Conservation (phyloP, 2,888 invertebrate species). For the Itoplectis maculator region DNA sequence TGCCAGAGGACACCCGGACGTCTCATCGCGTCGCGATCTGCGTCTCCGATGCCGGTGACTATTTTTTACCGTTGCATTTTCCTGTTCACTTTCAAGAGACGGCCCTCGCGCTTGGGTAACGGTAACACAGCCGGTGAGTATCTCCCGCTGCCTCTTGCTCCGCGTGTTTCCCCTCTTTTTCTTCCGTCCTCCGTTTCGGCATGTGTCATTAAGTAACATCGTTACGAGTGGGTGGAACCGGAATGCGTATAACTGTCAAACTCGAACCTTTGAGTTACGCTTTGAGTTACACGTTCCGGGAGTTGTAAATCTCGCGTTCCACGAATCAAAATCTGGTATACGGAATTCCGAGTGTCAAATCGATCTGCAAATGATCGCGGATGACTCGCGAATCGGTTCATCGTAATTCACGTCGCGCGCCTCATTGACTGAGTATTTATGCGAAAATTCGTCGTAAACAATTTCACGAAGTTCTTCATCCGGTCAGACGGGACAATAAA, state of each 20-base stretch:
- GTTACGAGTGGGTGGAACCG: constrained; percentile 57
- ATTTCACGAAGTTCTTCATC: no score
- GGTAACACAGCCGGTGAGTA: constrained; percentile 61
- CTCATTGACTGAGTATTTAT: background rate
- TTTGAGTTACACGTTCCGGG: constrained; percentile 10
- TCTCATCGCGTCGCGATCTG: background rate
- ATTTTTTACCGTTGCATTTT: constrained; percentile 78
- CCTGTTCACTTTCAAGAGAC: constrained; percentile 71
- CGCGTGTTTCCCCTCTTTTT: constrained; percentile 5
- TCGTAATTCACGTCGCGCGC: background rate
- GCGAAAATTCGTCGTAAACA: constrained; percentile 8
- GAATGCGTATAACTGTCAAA: constrained; percentile 59
- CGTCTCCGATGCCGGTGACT: constrained; percentile 25
- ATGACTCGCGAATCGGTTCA: background rate
- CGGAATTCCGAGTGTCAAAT: background rate
- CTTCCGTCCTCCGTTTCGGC: constrained; percentile 53
- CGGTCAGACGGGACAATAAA: no score
- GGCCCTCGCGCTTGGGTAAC: constrained; percentile 62
- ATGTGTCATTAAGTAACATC: constrained; percentile 62
- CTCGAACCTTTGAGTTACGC: constrained; percentile 9
- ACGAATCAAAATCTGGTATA: background rate
- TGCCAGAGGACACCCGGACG: background rate
- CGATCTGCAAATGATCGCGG: background rate
- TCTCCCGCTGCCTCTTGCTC: constrained; percentile 47
- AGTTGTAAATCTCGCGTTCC: constrained; percentile 14